Base-by-base conservation (phyloP, 2,888 invertebrate genomes). In the Gibbula magus region DNA sequence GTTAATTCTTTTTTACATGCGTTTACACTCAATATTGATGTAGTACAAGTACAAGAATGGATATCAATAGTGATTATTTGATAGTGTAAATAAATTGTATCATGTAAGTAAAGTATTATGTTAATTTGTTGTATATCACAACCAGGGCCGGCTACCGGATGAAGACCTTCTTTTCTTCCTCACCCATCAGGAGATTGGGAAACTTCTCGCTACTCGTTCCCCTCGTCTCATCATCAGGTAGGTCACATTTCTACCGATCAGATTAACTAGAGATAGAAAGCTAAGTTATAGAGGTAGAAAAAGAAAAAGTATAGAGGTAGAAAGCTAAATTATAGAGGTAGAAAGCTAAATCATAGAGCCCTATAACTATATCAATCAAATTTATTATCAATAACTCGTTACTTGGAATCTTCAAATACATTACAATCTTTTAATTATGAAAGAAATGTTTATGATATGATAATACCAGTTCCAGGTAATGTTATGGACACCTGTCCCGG, bases 111-210 rank as follows among this genome's bases (percentile, higher is more conserved):
- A 54, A n/a, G n/a, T n/a, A n/a, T n/a, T n/a, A n/a, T 54, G 54
- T 10, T 20, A 54, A 16, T 61, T 0, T 61, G 25, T 78, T 74
- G 13, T 20, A 56, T 74, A 22, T 18, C 35, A 54, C 10, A 80
- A 82, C 70, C 84, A 93, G 85, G 96, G 96, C 88, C 93, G 94
- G 51, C 89, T 97, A 70, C 96, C 96, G 0, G 94, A 95, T 75
- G 91, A 92, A 29, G 94, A 95, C 32, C 93, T 96, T 0, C 93
- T 96, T 51, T 96, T 94, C 91, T 96, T 95, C 92, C 94, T 97
- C 86, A 95, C 95, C 0, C 93, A 95, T 56, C 89, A 94, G 18
- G 97, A 97, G 92, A 94, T 97, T 18, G 93, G 93, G 0, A 90
- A 93, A 35, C 93, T 96, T 16, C 90, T 96, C 0, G 77, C 86